Conservation (phyloP, 1,140 invertebrate genomes). For the Musca vetustissima region DNA sequence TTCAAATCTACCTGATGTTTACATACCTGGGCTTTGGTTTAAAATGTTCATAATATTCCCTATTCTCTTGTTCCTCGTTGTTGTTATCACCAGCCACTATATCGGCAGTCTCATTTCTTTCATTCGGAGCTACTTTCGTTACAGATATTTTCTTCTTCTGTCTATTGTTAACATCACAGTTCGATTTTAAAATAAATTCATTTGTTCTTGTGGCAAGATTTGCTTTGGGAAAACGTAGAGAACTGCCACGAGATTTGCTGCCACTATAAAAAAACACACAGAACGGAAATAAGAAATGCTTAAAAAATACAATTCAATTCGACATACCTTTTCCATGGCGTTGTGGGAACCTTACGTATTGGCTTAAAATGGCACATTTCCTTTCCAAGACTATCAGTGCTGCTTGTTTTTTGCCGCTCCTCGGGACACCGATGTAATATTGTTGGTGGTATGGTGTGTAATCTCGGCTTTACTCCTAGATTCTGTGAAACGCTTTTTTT, state of each 20-base stretch:
- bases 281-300: neutral
- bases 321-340: slow-evolving; percentile 50
- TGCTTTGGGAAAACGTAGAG: slow-evolving; percentile 17
- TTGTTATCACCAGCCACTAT: neutral
- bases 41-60: slow-evolving; percentile 14
- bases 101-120: neutral
- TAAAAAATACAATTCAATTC: neutral
- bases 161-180: slow-evolving; percentile 29
- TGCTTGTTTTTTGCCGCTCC: slow-evolving; percentile 50
- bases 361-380: slow-evolving; percentile 65
- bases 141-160: neutral
- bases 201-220: slow-evolving; percentile 25
- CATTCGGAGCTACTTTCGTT: slow-evolving; percentile 7
- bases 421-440: slow-evolving; percentile 42
- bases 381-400: slow-evolving; percentile 63
- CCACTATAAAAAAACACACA: slow-evolving; percentile 13
- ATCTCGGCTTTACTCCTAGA: slow-evolving; percentile 35
- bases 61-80: slow-evolving; percentile 17
- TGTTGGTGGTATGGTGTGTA: slow-evolving; percentile 41
- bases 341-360: slow-evolving; percentile 59
- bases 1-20: neutral
- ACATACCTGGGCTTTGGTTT: slow-evolving; percentile 29
- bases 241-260: slow-evolving; percentile 28
- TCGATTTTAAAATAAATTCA: slow-evolving; percentile 25
- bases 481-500: slow-evolving; percentile 11